Base-by-base conservation (phyloP, 2,113 vertebrate genomes). In the Chiloscyllium plagiosum region DNA sequence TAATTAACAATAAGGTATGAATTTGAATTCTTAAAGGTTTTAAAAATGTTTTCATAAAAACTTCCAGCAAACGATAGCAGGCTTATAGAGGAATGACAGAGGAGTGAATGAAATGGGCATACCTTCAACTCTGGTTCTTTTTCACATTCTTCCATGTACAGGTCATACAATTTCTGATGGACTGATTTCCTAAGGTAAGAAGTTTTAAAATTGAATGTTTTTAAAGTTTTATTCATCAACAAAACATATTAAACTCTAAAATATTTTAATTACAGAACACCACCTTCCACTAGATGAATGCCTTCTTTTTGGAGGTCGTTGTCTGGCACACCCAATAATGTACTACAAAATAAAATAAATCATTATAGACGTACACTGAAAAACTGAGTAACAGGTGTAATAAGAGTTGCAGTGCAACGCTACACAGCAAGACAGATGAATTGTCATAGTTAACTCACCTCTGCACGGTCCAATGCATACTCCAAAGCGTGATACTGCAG, bases 41-140 rank as follows among this genome's bases (percentile, higher is more conserved):
- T 22, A 93, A 47, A 42, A 93, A 66, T 68, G 5, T 6, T 68
- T 68, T 93, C 19, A 1, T 68, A 65, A 37, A 93, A 93, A 66
- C 24, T 42, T 93, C 20, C 61, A 42, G 61, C 61, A 93, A 17
- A n/a, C n/a, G n/a, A n/a, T 19, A 80, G 42, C 37, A 33, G 68
- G 56, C 26, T 56, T 29, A 42, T 15, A 2, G 24, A 42, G 12
- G 50, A 87, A 95, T 8, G 3, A 85, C 24, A 17, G 76, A 95
- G 29, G 5, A 96, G 96, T 70, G 15, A 15, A 87, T 47, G 96
- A 95, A 86, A 96, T 96, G 96, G 69, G 96, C 96, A 96, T 98
- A 99, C 99, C 99, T 99, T 99, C 97, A 99, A 98, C 96, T 99
- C 99, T 80, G 99, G 99, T 96, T 99, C 99, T 97, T 99, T 99